Evolutionary conservation across 2,113 vertebrate species (phyloP).

Genomic region (Oreamnos americanus): DNA sequence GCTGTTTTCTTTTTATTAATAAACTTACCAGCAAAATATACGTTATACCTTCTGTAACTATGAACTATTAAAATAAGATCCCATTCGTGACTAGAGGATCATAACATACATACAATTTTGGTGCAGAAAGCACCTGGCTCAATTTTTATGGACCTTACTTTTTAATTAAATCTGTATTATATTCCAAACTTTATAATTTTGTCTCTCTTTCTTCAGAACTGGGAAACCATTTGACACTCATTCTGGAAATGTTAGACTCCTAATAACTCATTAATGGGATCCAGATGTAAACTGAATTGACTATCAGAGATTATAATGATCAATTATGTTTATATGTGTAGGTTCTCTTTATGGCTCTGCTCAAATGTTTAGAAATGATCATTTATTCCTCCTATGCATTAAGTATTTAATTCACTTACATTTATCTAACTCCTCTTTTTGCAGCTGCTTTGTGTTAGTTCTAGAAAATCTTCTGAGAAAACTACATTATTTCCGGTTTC

Average conservation of each 20-base stretch:
- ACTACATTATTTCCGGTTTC: background rate
- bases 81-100: background rate
- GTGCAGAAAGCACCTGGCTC: background rate
- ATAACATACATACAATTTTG: background rate
- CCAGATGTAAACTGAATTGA: conserved; percentile 42
- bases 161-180: conserved; percentile 46
- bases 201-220: background rate
- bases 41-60: background rate
- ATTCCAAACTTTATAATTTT: conserved; percentile 20
- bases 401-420: background rate
- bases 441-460: background rate
- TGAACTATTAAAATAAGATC: background rate
- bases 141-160: background rate
- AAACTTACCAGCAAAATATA: background rate
- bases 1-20: background rate
- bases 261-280: conserved; percentile 47
- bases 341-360: background rate
- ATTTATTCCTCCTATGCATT: background rate
- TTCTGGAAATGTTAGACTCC: conserved; percentile 35
- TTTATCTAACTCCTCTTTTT: background rate
- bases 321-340: background rate
- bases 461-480: background rate
- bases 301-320: background rate
- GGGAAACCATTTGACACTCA: conserved; percentile 1
- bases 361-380: conserved; percentile 21